phyloP scores from a whole-genome alignment of 1,140 invertebrate genomes.

The Nasonia longicornis region DNA sequence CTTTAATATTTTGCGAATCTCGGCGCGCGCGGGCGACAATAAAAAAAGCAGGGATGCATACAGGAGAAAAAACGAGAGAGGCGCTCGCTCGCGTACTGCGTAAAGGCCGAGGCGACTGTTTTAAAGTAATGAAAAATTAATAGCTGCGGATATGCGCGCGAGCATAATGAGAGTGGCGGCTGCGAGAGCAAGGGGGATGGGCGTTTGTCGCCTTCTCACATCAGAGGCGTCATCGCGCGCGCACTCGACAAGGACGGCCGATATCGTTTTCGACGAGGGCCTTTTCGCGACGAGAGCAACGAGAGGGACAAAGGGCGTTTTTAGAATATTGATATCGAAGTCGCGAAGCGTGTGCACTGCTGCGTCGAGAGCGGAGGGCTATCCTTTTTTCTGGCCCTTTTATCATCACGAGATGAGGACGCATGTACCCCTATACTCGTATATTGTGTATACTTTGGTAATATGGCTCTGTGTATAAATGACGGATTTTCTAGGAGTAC shows the following conservation, averaged over 20 bases:
- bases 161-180: constrained; percentile 60
- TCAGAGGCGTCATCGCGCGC: constrained; percentile 40
- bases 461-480: not conserved
- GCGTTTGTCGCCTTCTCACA: constrained; percentile 51
- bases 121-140: constrained; percentile 60
- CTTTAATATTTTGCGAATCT: constrained; percentile 11
- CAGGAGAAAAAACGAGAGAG: not conserved
- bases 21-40: not conserved
- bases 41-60: not conserved
- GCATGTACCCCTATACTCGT: not conserved
- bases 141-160: constrained; percentile 56
- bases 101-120: constrained; percentile 6
- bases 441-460: not conserved
- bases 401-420: constrained; percentile 36
- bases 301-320: constrained; percentile 63
- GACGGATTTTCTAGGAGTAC: not conserved
- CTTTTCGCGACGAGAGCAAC: constrained; percentile 54
- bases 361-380: not conserved
- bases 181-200: constrained; percentile 30
- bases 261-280: constrained; percentile 48
- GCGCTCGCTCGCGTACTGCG: not conserved
- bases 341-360: constrained; percentile 50
- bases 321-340: constrained; percentile 70
- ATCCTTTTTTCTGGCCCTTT: constrained; percentile 41
- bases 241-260: constrained; percentile 22